Evolutionary conservation across 2,113 vertebrate species (phyloP).

Genomic region (Oncorhynchus clarkii): DNA sequence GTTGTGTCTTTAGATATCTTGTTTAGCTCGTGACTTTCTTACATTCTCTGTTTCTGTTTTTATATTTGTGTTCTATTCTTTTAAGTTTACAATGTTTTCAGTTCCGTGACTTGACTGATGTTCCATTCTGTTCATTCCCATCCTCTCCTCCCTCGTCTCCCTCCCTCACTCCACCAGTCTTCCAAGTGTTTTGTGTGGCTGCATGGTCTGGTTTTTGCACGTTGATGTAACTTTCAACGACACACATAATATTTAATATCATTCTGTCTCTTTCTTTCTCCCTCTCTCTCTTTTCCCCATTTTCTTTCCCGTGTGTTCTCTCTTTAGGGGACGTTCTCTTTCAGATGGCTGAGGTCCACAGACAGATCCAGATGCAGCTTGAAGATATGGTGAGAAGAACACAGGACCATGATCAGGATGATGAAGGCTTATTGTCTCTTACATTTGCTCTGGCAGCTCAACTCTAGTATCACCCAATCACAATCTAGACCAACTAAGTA

Average conservation of each 20-base stretch:
- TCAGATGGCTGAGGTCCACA: conserved; percentile 98
- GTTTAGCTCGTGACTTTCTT: conserved; percentile 11
- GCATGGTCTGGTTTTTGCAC: conserved; percentile 61
- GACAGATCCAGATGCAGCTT: conserved; percentile 96
- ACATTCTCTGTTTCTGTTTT: conserved; percentile 14
- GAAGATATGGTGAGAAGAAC: conserved; percentile 91
- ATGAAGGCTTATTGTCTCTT: not conserved
- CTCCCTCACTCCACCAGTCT: conserved; percentile 8
- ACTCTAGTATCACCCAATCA: not conserved
- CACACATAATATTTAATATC: not conserved
- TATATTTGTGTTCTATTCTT: conserved; percentile 11
- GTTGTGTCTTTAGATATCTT: conserved; percentile 27
- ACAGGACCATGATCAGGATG: not conserved
- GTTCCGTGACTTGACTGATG: not conserved
- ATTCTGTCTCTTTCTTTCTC: conserved; percentile 19
- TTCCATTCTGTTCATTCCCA: conserved; percentile 40
- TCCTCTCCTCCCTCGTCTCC: conserved; percentile 1
- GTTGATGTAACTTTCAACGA: conserved; percentile 20
- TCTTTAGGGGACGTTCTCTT: conserved; percentile 93
- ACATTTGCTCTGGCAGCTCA: no score
- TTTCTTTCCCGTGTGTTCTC: conserved; percentile 26
- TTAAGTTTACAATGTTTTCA: conserved; percentile 11
- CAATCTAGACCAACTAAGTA: not conserved
- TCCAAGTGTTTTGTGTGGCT: conserved; percentile 47
- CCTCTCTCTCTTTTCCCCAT: conserved; percentile 22